phyloP scores from a whole-genome alignment of 2,797 vertebrate species.

The Salarias fasciatus region DNA sequence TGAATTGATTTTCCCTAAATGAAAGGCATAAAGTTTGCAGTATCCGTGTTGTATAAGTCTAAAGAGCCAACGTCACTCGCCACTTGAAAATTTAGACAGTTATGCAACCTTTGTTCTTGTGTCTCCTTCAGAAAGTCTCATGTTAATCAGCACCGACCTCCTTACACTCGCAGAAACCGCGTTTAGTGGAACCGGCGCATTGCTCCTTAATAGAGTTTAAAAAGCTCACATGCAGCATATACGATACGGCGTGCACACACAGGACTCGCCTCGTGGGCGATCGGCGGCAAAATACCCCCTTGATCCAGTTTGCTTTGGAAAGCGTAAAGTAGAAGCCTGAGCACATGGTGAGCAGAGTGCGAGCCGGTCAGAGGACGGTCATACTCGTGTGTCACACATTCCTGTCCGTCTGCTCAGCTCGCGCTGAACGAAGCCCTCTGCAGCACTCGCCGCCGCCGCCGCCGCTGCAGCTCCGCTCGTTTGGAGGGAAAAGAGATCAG shows the following conservation, averaged over 20 bases:
- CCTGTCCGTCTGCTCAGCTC: conserved; percentile 59
- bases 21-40: too few species aligned
- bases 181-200: background rate
- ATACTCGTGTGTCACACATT: conserved; percentile 63
- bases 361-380: conserved; percentile 30
- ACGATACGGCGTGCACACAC: background rate
- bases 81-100: conserved; percentile 4
- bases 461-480: conserved; percentile 38
- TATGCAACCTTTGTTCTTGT: background rate
- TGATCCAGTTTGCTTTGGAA: background rate
- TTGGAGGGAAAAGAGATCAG: conserved; percentile 59
- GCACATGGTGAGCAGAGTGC: conserved; percentile 25
- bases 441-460: conserved; percentile 37
- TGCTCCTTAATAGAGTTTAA: background rate
- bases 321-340: conserved; percentile 1
- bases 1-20: too few species aligned
- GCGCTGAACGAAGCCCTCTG: conserved; percentile 26
- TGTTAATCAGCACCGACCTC: background rate
- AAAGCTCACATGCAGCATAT: background rate
- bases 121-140: background rate
- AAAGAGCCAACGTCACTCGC: conserved; percentile 6
- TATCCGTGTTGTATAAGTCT: background rate
- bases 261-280: conserved; percentile 1
- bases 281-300: background rate
- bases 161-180: background rate